phyloP scores from a whole-genome alignment of 2,797 vertebrate species.

The Tauraco hartlaubi region DNA sequence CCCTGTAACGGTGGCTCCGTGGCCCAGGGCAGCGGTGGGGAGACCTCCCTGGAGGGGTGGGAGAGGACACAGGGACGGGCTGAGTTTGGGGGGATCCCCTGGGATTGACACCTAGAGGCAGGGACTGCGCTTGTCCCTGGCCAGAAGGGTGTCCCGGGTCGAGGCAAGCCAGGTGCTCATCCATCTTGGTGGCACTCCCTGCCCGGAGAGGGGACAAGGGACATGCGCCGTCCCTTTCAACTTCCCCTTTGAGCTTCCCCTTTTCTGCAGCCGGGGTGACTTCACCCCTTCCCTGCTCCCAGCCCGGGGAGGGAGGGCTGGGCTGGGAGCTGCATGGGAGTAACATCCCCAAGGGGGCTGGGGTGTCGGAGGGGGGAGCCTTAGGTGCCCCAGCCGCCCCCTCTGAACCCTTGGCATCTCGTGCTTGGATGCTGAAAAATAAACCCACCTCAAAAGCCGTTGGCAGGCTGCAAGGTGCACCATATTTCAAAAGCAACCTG shows the following conservation, averaged over 20 bases:
- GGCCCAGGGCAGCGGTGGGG: background rate
- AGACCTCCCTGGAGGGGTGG: background rate
- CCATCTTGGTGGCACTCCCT: background rate
- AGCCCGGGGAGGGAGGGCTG: background rate
- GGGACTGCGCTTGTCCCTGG: fast-evolving
- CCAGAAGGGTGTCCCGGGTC: fast-evolving
- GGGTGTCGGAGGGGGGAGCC: background rate
- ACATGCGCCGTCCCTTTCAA: background rate
- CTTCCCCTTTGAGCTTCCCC: slow-evolving; percentile 62
- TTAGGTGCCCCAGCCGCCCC: background rate
- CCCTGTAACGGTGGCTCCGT: background rate
- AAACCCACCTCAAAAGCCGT: background rate
- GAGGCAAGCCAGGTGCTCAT: fast-evolving
- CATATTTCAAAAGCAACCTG: background rate
- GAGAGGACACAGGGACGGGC: background rate
- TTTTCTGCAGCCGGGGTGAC: background rate
- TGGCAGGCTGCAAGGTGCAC: background rate
- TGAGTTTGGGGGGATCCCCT: background rate
- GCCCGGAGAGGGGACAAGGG: background rate
- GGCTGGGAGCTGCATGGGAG: fast-evolving
- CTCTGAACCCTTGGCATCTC: background rate
- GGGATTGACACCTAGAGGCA: background rate
- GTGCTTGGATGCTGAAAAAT: background rate
- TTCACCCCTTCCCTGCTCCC: background rate
- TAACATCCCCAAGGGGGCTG: background rate